Conservation (phyloP, 2,113 vertebrate genomes). For the Zeus faber region DNA sequence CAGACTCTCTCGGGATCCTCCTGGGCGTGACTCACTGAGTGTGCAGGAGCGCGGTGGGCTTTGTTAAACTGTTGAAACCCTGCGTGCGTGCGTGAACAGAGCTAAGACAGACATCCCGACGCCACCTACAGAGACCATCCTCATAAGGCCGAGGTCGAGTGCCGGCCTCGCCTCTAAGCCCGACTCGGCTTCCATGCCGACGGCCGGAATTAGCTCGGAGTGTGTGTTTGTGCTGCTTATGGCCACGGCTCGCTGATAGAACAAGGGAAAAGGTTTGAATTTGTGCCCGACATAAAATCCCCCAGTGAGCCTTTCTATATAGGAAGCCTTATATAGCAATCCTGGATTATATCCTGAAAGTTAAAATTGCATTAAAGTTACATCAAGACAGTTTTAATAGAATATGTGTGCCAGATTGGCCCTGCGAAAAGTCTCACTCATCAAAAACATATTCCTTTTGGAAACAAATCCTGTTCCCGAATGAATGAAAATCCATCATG, state of each 20-base stretch:
- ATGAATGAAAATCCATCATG: conserved; percentile 47
- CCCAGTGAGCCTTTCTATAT: too few species aligned
- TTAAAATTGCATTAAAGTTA: too few species aligned
- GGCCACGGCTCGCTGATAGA: too few species aligned
- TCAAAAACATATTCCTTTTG: conserved; percentile 42
- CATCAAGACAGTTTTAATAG: too few species aligned
- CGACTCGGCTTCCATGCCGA: too few species aligned
- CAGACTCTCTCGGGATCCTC: neutral
- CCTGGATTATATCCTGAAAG: too few species aligned
- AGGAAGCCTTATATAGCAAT: too few species aligned
- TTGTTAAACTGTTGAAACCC: conserved; percentile 18
- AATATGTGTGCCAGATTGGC: too few species aligned
- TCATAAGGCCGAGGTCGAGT: conserved; percentile 38
- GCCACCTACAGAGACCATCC: conserved; percentile 27
- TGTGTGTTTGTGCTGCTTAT: conserved; percentile 17
- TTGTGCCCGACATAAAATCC: too few species aligned
- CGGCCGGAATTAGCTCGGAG: too few species aligned
- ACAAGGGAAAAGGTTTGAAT: too few species aligned
- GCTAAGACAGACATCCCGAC: conserved; percentile 3
- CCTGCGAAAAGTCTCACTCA: conserved; percentile 34
- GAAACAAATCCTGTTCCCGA: conserved; percentile 26
- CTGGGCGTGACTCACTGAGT: conserved; percentile 10
- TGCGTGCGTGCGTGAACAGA: neutral
- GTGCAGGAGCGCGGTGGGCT: conserved; percentile 10
- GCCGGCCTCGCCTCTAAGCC: too few species aligned